Percentiles rank a stretch among this genome's conserved stretches.
These are phyloP conservation scores for Euzetes globulus DNA, from an alignment of 2,888 invertebrate species.

Conservation along the genomic window DNA sequence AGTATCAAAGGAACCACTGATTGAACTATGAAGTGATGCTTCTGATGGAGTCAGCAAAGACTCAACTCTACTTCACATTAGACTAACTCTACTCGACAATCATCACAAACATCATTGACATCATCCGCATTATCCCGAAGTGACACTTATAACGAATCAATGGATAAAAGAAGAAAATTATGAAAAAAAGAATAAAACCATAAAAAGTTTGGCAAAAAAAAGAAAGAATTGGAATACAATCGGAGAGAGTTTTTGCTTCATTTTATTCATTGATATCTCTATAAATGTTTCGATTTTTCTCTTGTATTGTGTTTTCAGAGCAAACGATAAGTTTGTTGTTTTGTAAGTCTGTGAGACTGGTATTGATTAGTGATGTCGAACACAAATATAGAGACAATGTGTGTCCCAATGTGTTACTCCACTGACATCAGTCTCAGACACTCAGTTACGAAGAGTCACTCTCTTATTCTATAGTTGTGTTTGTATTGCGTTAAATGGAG, in stretches of 20 bases:
- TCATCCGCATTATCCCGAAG: slow-evolving; percentile 22
- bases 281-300: background rate
- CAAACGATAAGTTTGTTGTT: slow-evolving; percentile 15
- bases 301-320: background rate
- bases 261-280: slow-evolving; percentile 7
- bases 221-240: background rate
- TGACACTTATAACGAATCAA: slow-evolving; percentile 11
- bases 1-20: background rate
- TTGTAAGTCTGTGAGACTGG: background rate
- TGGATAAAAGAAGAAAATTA: slow-evolving; percentile 14
- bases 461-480: background rate
- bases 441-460: background rate
- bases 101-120: slow-evolving; percentile 4
- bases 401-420: background rate
- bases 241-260: background rate
- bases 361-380: slow-evolving; percentile 18
- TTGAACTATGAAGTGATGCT: background rate
- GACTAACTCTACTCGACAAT: background rate
- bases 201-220: background rate
- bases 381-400: slow-evolving; percentile 9
- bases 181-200: background rate
- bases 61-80: background rate
- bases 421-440: background rate
- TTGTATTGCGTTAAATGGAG: background rate
- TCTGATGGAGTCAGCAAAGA: background rate